Evolutionary conservation across 2,888 invertebrate genomes (phyloP), one percentile per base, ranked within the genome.

Genomic region (Megamerina dolium): DNA sequence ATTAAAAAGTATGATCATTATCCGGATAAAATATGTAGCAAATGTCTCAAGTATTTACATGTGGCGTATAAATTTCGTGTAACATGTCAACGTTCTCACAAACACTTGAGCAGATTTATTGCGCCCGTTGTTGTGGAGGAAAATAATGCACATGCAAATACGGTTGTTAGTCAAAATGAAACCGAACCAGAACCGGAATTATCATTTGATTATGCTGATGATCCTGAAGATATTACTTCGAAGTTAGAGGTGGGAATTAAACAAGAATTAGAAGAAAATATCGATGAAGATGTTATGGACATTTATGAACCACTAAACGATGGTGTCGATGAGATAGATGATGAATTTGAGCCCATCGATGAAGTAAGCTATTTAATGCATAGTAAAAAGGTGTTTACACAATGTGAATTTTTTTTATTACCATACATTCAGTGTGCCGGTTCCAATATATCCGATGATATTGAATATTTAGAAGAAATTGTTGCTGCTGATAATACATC

Each of bases 1-100:
- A 65, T 65, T 14, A 64, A 59, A 31, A 58, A 61, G 43, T 67
- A 59, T 27, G 65, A 65, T 43, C 64, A 66, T 32, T 65, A 62
- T 46, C 65, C 65, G 9, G 67, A 65, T 38, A 65, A 66, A 49
- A 65, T 65, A 32, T 65, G 65, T 36, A 52, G 54, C 13, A 64
- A 56, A 43, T 65, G 65, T 43, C 46, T 56, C 2, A 61, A 57
- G 19, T 58, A 56, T 35, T 49, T 65, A 40, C 60, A 58, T 23
- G 51, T 61, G 41, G 62, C 65, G 2, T 57, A 58, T 26, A 66
- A 58, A 46, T 65, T 65, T 26, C 59, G 67, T 5, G 46, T 55
- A 26, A 56, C 55, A 4, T 65, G 67, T 31, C 67, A 65, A 46
- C 55, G 57, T 12, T 67, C 65, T 4, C 63, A 65, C 47, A 64